Evolutionary conservation across 92 coral and sea anemone genomes (phyloP).

Genomic region (Zoanthus sociatus): DNA sequence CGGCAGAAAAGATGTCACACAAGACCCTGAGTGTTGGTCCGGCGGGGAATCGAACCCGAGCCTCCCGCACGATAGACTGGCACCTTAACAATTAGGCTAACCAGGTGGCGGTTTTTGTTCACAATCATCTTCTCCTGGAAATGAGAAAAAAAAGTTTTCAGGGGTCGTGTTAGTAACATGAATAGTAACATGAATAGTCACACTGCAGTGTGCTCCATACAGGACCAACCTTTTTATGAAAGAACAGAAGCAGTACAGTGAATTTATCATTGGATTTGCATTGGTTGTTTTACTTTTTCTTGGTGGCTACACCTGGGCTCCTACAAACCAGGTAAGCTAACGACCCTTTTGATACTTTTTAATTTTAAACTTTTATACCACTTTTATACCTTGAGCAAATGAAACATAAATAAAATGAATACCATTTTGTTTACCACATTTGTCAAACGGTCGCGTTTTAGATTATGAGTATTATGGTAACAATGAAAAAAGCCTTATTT

Average conservation of each 20-base stretch:
- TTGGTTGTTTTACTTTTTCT: conserved; percentile 73
- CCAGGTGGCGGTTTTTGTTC: too few relatives aligned
- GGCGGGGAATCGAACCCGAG: too few relatives aligned
- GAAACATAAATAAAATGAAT: neutral
- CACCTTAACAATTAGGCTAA: too few relatives aligned
- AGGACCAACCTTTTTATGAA: conserved; percentile 92
- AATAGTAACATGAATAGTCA: neutral
- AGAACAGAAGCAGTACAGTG: conserved; percentile 92
- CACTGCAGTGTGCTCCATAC: conserved; percentile 13
- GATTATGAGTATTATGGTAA: too few relatives aligned
- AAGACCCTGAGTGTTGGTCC: too few relatives aligned
- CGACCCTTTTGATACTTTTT: neutral
- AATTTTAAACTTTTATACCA: neutral
- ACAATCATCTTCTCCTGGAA: too few relatives aligned
- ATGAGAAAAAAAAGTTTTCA: too few relatives aligned
- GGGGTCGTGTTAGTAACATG: neutral
- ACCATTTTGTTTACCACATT: too few relatives aligned
- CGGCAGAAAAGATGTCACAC: too few relatives aligned
- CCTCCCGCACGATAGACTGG: too few relatives aligned
- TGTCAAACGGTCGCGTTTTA: too few relatives aligned
- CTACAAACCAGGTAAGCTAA: conserved; percentile 74
- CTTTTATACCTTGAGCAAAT: neutral
- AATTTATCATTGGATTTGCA: conserved; percentile 68
- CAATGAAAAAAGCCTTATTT: too few relatives aligned
- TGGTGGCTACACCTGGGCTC: conserved; percentile 93